Base-by-base conservation (phyloP, 2,888 invertebrate genomes). In the Corythucha ciliata region DNA sequence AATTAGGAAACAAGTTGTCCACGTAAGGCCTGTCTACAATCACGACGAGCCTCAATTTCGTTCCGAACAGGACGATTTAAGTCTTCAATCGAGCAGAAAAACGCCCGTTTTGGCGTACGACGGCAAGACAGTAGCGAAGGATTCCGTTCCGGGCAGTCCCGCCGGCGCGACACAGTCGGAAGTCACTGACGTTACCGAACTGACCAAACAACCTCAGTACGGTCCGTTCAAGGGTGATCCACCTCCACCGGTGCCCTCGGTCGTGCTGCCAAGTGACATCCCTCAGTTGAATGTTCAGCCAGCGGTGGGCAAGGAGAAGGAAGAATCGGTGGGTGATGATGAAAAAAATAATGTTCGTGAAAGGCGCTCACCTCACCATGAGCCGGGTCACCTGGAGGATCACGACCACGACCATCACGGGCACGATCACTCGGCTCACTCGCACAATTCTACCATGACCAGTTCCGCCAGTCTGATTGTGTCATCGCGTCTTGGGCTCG, bases 151-250 rank as follows among this genome's bases (percentile, higher is more conserved):
- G 10, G 18, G 46, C 39, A 1, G 47, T 58, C 32, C 49, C 56
- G 3, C 32, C 52, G 3, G 24, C 52, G 4, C 26, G 27, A 12
- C 24, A 34, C 12, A 29, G 41, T n/a, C 40, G 45, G 16, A 53
- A 49, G n/a, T 48, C 46, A 26, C 33, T 44, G 24, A 52, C 50
- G n/a, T 42, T 78, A 32, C 68, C 82, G 39, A 78, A 33, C 68
- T 82, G 2, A 72, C 76, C 60, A 75, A 65, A 20, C 64, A 76
- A 22, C 85, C 86, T 2, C 86, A 86, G 63, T 83, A 82, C 59
- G 80, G 79, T 1, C 80, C 80, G 2, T 86, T 80, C 60, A 77
- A 73, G 61, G 86, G 85, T 0, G 82, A 85, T 63, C 72, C 82
- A 5, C 84, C 85, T 7, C 78, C 79, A 1, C 67, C 74, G 36